Conservation (phyloP, 35 echinoderm and acorn worm genomes). For the Apostichopus californicus region DNA sequence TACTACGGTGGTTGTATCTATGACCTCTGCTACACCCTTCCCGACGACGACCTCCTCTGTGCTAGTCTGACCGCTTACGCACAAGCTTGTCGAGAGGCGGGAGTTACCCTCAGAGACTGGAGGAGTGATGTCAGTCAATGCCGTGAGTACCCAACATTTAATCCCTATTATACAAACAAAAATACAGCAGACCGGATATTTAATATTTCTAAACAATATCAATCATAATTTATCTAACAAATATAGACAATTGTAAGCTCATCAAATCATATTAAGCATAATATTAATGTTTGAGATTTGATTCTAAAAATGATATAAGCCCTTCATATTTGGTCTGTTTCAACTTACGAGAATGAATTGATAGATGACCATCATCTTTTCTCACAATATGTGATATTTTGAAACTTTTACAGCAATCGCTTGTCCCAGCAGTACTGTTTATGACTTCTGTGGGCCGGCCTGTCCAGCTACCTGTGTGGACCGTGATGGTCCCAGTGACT, state of each 20-base stretch:
- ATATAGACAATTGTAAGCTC: too few species aligned
- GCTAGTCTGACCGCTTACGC: constrained; percentile 66
- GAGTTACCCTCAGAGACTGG: constrained; percentile 66
- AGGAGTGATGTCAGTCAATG: constrained; percentile 56
- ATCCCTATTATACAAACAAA: too few species aligned
- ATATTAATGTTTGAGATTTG: too few species aligned
- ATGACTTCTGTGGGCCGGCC: constrained; percentile 22
- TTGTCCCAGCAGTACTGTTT: constrained; percentile 44
- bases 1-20: constrained; percentile 77
- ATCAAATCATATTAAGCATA: too few species aligned
- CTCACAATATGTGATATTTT: constrained; percentile 50
- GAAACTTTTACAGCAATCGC: constrained; percentile 27
- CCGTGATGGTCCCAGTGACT: constrained; percentile 1
- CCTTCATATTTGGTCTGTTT: too few species aligned
- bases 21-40: constrained; percentile 80
- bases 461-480: constrained; percentile 64
- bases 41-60: constrained; percentile 70
- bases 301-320: too few species aligned
- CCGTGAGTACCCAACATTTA: constrained; percentile 56
- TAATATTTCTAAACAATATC: too few species aligned
- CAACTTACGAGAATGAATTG: neutral
- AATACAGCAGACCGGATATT: too few species aligned
- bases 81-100: constrained; percentile 63
- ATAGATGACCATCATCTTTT: constrained; percentile 41
- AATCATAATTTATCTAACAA: too few species aligned